phyloP scores from a whole-genome alignment of 2,113 vertebrate genomes.

The Xenopus borealis region DNA sequence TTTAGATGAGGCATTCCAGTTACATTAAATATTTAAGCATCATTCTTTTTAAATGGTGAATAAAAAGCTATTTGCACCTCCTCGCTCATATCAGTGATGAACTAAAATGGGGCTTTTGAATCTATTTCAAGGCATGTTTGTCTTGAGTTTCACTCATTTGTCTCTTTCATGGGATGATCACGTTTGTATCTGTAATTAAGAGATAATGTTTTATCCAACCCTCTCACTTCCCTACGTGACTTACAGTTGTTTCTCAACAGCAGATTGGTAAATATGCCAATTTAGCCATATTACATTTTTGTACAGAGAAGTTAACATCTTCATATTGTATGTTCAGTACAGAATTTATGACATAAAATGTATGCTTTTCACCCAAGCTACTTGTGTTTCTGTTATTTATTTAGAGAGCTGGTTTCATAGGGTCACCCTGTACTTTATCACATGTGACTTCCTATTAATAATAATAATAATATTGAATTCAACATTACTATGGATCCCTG shows the following conservation, averaged over 20 bases:
- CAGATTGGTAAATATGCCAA: conserved; percentile 37
- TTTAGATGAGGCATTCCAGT: conserved; percentile 23
- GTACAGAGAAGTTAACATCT: conserved; percentile 56
- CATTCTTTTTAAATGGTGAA: background rate
- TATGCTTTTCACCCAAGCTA: conserved; percentile 55
- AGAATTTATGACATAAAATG: conserved; percentile 60
- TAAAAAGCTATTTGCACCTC: conserved; percentile 1
- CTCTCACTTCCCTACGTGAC: conserved; percentile 1
- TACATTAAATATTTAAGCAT: conserved; percentile 48
- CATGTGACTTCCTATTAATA: background rate
- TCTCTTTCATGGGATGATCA: conserved; percentile 47
- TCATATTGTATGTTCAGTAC: conserved; percentile 56
- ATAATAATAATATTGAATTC: background rate
- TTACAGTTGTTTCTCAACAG: background rate
- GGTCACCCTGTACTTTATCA: background rate
- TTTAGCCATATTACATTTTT: conserved; percentile 57
- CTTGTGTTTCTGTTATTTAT: conserved; percentile 30
- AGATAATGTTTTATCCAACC: conserved; percentile 56
- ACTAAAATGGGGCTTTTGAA: conserved; percentile 45
- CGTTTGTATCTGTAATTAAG: conserved; percentile 63
- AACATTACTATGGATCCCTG: background rate
- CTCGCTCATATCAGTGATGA: conserved; percentile 10
- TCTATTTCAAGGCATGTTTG: conserved; percentile 44
- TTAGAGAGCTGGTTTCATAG: conserved; percentile 9
- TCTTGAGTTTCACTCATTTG: background rate